Evolutionary conservation across 2,113 vertebrate species (phyloP).

Genomic region (Dascyllus trimaculatus): DNA sequence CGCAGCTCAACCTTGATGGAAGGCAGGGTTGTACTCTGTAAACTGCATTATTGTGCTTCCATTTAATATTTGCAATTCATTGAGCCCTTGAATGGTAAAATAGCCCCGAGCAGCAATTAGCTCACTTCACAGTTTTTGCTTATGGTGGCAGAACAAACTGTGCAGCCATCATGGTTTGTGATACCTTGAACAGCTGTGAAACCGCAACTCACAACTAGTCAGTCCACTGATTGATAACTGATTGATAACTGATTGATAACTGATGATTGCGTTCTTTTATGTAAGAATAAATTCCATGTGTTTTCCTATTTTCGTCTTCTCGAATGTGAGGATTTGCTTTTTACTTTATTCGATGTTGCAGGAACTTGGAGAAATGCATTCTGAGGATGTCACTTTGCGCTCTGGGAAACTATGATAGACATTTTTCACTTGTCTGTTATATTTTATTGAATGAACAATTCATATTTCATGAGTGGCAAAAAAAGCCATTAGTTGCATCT

Average conservation of each 20-base stretch:
- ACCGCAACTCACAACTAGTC: background rate
- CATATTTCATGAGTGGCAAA: too few relatives aligned
- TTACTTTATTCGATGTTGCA: too few relatives aligned
- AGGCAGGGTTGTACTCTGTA: conserved; percentile 35
- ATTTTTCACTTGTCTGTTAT: too few relatives aligned
- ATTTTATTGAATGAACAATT: too few relatives aligned
- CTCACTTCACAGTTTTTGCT: conserved; percentile 36
- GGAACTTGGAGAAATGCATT: too few relatives aligned
- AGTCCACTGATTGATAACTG: background rate
- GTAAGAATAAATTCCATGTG: too few relatives aligned
- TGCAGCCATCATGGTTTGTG: background rate
- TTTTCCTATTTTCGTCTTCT: background rate
- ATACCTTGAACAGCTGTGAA: conserved; percentile 23
- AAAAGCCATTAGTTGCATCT: background rate
- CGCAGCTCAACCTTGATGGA: conserved; percentile 47
- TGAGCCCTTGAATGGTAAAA: conserved; percentile 60
- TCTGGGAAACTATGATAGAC: too few relatives aligned
- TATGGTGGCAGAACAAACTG: conserved; percentile 27
- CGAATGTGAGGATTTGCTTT: background rate
- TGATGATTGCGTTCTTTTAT: background rate
- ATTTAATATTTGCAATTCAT: conserved; percentile 55
- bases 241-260: background rate
- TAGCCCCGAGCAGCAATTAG: conserved; percentile 56
- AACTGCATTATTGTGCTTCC: conserved; percentile 49
- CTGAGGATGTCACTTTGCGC: too few relatives aligned